Base-by-base conservation (phyloP, 2,888 invertebrate genomes). In the Sinopyrophorus schimmeli region DNA sequence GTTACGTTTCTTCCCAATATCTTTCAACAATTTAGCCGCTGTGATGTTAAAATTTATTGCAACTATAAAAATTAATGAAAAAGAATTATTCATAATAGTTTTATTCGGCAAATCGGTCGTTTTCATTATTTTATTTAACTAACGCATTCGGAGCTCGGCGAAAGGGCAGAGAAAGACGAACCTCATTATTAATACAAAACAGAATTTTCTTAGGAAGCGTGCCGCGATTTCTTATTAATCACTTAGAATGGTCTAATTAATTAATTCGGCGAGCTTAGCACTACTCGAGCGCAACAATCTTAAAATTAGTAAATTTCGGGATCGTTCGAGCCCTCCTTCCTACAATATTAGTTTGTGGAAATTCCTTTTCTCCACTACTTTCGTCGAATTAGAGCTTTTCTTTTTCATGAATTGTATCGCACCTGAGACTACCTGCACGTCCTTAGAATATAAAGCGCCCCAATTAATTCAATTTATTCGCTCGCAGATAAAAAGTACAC, bases 381-480 rank as follows among this genome's bases (percentile, higher is more conserved):
- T 18, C 28, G 28, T 40, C 41, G 31, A 32, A 32, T 31, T 41
- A 32, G 17, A 32, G 41, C 31, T 23, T 43, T 30, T 43, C 31
- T 26, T 32, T 37, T 49, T 31, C 38, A 14, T 32, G 32, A 49
- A 49, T 49, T 49, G 37, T 32, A 31, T 37, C 38, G 41, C 51
- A 51, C 51, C 51, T 51, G 46, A 51, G 51, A 41, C 46, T 41
- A 42, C 30, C 28, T 40, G 37, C 31, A 41, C 46, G 47, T 32
- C 47, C 32, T 26, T 21, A 15, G 51, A 51, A 47, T 51, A 46
- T 26, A 47, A 27, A 51, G 42, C 14, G 24, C 40, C 28, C 37
- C 47, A 47, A 51, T 51, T 51, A 51, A 47, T 51, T 51, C 47
- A 41, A 47, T 51, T 47, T 47, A 46, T 47, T 42, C 27, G 39